These are phyloP conservation scores for Crotophaga sulcirostris DNA, from an alignment of 2,113 vertebrate species.

Conservation along the genomic window DNA sequence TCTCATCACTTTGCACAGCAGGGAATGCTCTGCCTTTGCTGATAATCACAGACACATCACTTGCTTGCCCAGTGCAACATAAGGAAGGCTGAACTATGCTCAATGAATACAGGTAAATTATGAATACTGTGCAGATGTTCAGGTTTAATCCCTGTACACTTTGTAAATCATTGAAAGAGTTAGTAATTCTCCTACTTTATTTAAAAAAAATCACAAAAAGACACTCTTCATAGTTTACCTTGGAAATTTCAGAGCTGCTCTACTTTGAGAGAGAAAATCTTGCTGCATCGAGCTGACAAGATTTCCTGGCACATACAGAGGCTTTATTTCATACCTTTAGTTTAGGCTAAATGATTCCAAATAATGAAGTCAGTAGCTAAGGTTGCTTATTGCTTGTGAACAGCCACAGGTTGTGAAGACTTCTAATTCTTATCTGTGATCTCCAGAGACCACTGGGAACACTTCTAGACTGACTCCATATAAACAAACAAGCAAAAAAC, in stretches of 20 bases:
- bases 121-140: not conserved
- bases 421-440: not conserved
- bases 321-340: not conserved
- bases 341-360: not conserved
- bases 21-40: not conserved
- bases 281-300: not conserved
- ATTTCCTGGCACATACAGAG: not conserved
- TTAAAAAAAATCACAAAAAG: not conserved
- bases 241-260: not conserved
- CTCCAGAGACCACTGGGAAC: not conserved
- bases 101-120: rapidly evolving
- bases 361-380: not conserved
- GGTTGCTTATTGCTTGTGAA: not conserved
- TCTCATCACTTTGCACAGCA: not conserved
- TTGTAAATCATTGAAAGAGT: not conserved
- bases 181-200: not conserved
- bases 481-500: not conserved
- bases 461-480: not conserved
- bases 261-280: not conserved
- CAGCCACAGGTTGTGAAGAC: not conserved
- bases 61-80: not conserved
- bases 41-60: not conserved
- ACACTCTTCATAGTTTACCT: not conserved
- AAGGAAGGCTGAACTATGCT: not conserved
- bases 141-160: not conserved